Base-by-base conservation (phyloP, 2,888 invertebrate genomes). In the Cylloceria caligata region DNA sequence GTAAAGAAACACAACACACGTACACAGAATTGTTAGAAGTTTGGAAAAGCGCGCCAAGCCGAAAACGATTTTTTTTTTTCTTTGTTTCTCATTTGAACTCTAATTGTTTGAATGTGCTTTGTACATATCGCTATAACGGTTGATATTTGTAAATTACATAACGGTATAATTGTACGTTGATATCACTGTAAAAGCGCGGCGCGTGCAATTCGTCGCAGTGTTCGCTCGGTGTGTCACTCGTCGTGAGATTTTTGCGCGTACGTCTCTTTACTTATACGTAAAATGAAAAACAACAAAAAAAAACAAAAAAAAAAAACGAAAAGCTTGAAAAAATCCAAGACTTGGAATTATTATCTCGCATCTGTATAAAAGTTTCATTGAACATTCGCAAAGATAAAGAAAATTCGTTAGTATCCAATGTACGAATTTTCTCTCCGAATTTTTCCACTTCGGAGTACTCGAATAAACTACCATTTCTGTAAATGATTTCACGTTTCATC, bases 71-170 rank as follows among this genome's bases (percentile, higher is more conserved):
- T 64, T 69, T 27, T 49, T 39, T 47, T 76, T 65, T 62, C 45
- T n/a, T n/a, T n/a, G 24, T 62, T 42, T 74, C 68, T 73, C 68
- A 73, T 81, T 83, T 76, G 71, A 85, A 72, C 75, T 85, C 71
- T 85, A 72, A 80, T 81, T 81, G 81, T 84, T 84, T 79, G 81
- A 85, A 85, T 85, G 83, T 83, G 85, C 85, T 85, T 85, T 85
- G 85, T 85, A 85, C 42, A 85, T 85, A 84, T 73, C 62, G 83
- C 83, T 83, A 69, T 75, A 71, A 81, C 71, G 78, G 78, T 83
- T 78, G 75, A 79, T 81, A 81, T 81, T 83, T 83, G 83, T 83
- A 83, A 81, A 83, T 83, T 83, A 78, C 75, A 82, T 65, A 69
- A 69, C 45, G 42, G 68, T 71, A 75, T 39, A 72, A 60, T 62